A percentile compares a stretch with the other conserved stretches of the same genome.
These are phyloP conservation scores for Mystacides longicornis DNA, from an alignment of 2,888 invertebrate genomes.

Conservation along the genomic window DNA sequence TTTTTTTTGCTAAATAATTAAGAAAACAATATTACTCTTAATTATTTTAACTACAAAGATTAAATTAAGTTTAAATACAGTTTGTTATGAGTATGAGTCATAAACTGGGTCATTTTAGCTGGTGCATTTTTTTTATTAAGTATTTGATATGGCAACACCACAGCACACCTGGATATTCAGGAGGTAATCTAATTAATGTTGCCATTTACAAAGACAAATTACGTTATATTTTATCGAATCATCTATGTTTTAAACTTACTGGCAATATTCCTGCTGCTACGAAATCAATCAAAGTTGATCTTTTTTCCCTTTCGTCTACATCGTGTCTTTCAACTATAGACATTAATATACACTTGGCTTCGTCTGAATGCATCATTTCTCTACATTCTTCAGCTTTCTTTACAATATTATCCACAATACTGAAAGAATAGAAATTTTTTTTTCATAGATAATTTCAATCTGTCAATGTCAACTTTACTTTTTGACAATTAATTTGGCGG, in stretches of 20 bases:
- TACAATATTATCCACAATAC: slow-evolving; percentile 72
- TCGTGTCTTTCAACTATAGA: slow-evolving; percentile 65
- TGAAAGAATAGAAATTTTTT: slow-evolving; percentile 34
- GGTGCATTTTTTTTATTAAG: too few species aligned
- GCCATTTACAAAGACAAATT: not conserved
- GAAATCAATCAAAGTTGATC: slow-evolving; percentile 78
- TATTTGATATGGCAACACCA: too few species aligned
- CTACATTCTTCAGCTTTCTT: slow-evolving; percentile 55
- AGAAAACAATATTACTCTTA: too few species aligned
- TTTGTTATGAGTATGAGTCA: too few species aligned
- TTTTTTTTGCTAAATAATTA: too few species aligned
- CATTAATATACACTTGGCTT: slow-evolving; percentile 65
- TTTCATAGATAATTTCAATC: too few species aligned
- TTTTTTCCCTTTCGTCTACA: slow-evolving; percentile 73
- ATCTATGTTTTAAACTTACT: slow-evolving; percentile 38
- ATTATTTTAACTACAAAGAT: too few species aligned
- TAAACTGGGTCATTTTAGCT: too few species aligned
- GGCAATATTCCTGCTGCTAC: slow-evolving; percentile 84
- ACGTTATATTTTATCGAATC: not conserved
- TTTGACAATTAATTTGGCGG: too few species aligned
- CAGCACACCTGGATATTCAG: not conserved
- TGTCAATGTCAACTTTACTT: too few species aligned
- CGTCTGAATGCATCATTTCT: slow-evolving; percentile 52
- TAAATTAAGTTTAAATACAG: too few species aligned
- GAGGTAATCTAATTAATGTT: not conserved